These are phyloP conservation scores for Hirundichthys speculiger DNA, from an alignment of 2,113 vertebrate species.

Conservation along the genomic window DNA sequence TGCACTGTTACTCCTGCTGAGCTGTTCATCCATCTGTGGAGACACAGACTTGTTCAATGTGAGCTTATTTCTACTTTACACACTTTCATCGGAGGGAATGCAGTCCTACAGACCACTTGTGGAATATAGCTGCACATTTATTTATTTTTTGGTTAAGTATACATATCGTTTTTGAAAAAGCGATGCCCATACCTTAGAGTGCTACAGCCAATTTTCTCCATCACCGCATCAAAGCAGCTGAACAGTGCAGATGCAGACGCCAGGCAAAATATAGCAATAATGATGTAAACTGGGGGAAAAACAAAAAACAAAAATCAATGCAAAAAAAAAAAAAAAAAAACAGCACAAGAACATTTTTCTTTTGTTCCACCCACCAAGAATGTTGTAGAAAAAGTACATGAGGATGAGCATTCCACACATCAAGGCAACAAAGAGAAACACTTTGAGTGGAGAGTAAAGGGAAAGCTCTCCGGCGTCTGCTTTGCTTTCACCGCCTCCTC, in stretches of 20 bases:
- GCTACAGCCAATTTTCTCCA: slow-evolving; percentile 84
- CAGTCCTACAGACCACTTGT: too few relatives aligned
- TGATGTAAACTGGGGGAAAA: slow-evolving; percentile 87
- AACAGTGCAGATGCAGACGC: slow-evolving; percentile 91
- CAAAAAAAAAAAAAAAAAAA: background rate
- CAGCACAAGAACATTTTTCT: background rate
- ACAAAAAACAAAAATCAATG: background rate
- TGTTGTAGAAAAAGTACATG: slow-evolving; percentile 94
- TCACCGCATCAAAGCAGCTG: slow-evolving; percentile 88
- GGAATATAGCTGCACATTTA: too few relatives aligned
- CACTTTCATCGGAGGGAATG: too few relatives aligned
- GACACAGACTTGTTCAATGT: too few relatives aligned
- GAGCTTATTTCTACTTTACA: too few relatives aligned
- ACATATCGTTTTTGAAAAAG: background rate
- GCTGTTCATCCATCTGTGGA: too few relatives aligned
- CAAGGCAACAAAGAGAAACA: slow-evolving; percentile 88
- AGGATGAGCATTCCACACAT: slow-evolving; percentile 93
- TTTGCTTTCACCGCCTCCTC: slow-evolving; percentile 61
- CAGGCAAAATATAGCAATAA: slow-evolving; percentile 93
- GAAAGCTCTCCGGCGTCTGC: slow-evolving; percentile 64
- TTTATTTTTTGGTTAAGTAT: too few relatives aligned
- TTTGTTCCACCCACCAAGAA: slow-evolving; percentile 85
- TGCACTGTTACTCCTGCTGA: too few relatives aligned
- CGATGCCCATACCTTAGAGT: slow-evolving; percentile 82
- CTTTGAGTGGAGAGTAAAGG: slow-evolving; percentile 88